phyloP scores from a whole-genome alignment of 2,113 vertebrate genomes.

The Apus apus region DNA sequence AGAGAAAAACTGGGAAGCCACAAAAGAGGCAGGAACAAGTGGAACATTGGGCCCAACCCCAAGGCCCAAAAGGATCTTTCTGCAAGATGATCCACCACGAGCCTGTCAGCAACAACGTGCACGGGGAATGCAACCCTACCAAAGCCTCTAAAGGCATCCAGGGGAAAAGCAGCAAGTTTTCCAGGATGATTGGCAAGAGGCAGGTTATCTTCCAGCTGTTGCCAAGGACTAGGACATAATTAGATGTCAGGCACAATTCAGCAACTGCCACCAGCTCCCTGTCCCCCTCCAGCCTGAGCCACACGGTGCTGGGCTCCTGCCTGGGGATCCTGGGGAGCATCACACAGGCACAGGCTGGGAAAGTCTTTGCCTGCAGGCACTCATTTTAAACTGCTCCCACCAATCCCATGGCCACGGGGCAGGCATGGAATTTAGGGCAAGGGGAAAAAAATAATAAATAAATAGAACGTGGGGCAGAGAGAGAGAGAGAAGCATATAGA shows the following conservation, averaged over 20 bases:
- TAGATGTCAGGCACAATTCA: background rate
- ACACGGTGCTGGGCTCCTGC: background rate
- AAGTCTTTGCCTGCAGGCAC: background rate
- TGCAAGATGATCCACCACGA: background rate
- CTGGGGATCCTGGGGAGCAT: background rate
- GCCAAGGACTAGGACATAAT: background rate
- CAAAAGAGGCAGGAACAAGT: accelerated
- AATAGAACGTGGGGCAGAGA: accelerated
- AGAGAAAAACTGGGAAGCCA: background rate
- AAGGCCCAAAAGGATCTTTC: background rate
- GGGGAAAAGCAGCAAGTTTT: background rate
- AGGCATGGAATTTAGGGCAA: background rate
- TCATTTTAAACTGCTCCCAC: background rate
- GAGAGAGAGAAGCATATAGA: background rate
- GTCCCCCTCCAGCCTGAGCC: background rate
- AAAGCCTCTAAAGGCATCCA: background rate
- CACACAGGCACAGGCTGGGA: background rate
- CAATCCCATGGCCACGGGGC: background rate
- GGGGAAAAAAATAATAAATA: background rate
- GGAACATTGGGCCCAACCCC: accelerated
- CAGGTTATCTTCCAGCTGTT: background rate
- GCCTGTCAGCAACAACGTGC: background rate
- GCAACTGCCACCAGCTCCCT: background rate
- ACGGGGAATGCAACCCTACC: background rate
- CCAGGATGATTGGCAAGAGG: background rate